Evolutionary conservation across 30 jellyfish, hydroid and myxozoan species (phyloP).

Genomic region (Chironex yamaguchii): DNA sequence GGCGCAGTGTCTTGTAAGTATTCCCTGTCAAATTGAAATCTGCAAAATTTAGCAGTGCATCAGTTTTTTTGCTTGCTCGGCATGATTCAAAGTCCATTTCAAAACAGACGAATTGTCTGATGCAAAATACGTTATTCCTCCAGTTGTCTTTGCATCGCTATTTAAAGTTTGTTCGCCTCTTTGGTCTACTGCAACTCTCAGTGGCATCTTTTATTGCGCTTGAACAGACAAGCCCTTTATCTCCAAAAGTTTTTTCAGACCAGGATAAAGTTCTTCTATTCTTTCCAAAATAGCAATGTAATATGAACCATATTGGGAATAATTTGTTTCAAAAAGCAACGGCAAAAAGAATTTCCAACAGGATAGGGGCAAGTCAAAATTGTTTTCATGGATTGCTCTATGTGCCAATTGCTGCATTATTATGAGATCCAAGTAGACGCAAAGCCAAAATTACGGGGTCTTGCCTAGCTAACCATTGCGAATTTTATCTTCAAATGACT

Average conservation of each 20-base stretch:
- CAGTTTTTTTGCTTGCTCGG: slow-evolving; percentile 57
- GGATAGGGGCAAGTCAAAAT: background rate
- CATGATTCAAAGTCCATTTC: slow-evolving; percentile 70
- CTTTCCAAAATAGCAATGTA: slow-evolving; percentile 5
- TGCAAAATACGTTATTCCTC: slow-evolving; percentile 56
- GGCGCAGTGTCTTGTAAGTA: slow-evolving; percentile 34
- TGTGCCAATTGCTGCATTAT: background rate
- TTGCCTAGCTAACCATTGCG: background rate
- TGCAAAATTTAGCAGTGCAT: slow-evolving; percentile 9
- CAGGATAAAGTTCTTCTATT: slow-evolving; percentile 59
- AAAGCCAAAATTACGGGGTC: background rate
- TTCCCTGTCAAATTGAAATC: background rate
- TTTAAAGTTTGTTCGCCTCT: slow-evolving; percentile 64
- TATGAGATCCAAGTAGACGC: background rate
- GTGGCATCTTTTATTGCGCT: slow-evolving; percentile 47
- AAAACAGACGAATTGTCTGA: slow-evolving; percentile 6
- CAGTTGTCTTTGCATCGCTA: slow-evolving; percentile 53
- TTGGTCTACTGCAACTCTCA: slow-evolving; percentile 55
- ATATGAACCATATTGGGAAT: slow-evolving; percentile 20
- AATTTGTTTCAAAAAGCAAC: background rate
- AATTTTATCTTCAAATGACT: background rate
- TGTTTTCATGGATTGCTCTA: background rate
- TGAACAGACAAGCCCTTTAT: slow-evolving; percentile 54
- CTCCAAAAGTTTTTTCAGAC: slow-evolving; percentile 26
- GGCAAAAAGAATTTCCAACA: slow-evolving; percentile 2